Conservation (phyloP, 1,140 invertebrate species). For the Heliothis subflexa region DNA sequence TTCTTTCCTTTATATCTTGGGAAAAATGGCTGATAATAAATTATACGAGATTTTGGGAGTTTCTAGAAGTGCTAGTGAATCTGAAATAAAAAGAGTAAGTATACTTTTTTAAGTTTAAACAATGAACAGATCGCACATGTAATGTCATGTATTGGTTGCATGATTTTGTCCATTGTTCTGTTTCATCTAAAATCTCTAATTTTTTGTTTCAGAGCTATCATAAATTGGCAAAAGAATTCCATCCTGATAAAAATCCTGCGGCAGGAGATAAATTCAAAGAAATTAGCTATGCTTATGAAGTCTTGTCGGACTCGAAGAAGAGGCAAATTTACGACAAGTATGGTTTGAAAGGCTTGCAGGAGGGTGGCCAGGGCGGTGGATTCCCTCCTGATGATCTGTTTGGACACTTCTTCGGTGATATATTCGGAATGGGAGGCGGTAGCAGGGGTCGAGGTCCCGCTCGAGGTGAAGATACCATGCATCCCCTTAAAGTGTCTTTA, state of each 20-base stretch:
- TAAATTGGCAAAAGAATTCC: constrained; percentile 94
- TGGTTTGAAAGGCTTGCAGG: constrained; percentile 93
- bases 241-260: constrained; percentile 95
- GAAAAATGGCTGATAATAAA: constrained; percentile 90
- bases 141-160: constrained; percentile 50
- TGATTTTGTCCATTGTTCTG: constrained; percentile 46
- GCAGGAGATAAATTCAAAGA: constrained; percentile 95
- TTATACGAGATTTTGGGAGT: constrained; percentile 95
- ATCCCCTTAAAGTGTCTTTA: constrained; percentile 92
- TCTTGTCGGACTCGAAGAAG: constrained; percentile 91
- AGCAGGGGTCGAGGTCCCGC: constrained; percentile 84
- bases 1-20: constrained; percentile 64
- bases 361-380: constrained; percentile 88
- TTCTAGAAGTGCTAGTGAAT: constrained; percentile 90
- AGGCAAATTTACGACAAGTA: constrained; percentile 91
- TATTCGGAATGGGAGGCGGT: constrained; percentile 88
- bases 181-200: constrained; percentile 31
- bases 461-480: constrained; percentile 90
- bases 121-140: constrained; percentile 42
- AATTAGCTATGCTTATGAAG: constrained; percentile 95
- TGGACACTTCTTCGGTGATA: constrained; percentile 89
- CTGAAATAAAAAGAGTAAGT: constrained; percentile 95
- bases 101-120: constrained; percentile 41
- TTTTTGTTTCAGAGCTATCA: constrained; percentile 90
- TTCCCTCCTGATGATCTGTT: constrained; percentile 88